phyloP scores from a whole-genome alignment of 1,140 invertebrate species.

The Caerostris darwini region DNA sequence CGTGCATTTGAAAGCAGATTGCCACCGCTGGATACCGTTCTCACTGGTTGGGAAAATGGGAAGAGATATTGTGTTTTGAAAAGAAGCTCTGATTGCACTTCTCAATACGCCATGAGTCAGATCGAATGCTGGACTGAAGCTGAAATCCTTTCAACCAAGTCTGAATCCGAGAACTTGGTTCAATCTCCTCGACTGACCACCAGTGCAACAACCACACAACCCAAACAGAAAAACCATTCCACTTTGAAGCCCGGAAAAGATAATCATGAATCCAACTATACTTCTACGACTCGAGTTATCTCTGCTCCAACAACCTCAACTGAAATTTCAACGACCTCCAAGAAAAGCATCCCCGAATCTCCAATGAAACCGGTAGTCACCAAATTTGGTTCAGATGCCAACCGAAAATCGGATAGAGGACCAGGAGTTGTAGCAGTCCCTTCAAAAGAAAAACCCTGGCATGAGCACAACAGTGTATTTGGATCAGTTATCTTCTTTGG shows the following conservation, averaged over 20 bases:
- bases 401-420: not conserved
- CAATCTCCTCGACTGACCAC: constrained; percentile 2
- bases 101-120: constrained; percentile 51
- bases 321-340: not conserved
- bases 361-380: constrained; percentile 15
- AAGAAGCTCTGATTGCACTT: constrained; percentile 46
- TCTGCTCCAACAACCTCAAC: not conserved
- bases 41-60: constrained; percentile 52
- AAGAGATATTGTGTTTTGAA: constrained; percentile 41
- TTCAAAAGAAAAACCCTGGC: constrained; percentile 18
- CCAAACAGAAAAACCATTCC: not conserved
- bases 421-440: not conserved
- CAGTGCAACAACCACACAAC: constrained; percentile 3
- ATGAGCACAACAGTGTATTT: constrained; percentile 72
- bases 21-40: not conserved
- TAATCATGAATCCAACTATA: not conserved
- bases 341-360: not conserved
- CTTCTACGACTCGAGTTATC: constrained; percentile 5
- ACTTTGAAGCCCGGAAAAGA: constrained; percentile 8
- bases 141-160: constrained; percentile 42
- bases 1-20: not conserved
- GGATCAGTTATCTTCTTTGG: constrained; percentile 77
- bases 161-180: not conserved
- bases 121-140: constrained; percentile 57
- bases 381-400: not conserved